Percentiles rank a stretch among this genome's conserved stretches.
These are phyloP conservation scores for Phengaris arion DNA, from an alignment of 2,888 invertebrate species.

Conservation along the genomic window DNA sequence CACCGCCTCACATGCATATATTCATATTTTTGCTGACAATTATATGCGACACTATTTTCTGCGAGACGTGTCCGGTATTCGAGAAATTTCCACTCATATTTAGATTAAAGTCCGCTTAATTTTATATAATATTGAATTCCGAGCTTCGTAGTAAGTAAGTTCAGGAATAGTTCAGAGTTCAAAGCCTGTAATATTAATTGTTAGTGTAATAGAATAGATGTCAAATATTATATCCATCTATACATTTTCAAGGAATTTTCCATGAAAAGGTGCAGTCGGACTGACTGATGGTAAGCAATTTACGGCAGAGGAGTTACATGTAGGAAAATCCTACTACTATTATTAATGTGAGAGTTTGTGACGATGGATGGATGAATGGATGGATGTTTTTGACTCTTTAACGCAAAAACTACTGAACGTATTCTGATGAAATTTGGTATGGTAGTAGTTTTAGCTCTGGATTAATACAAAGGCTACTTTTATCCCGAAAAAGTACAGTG, in stretches of 20 bases:
- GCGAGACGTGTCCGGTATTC: slow-evolving; percentile 40
- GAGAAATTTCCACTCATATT: slow-evolving; percentile 38
- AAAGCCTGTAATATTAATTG: neutral
- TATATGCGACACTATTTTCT: slow-evolving; percentile 50
- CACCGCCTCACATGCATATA: slow-evolving; percentile 52
- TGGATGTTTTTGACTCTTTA: too few relatives aligned
- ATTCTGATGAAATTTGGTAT: too few relatives aligned
- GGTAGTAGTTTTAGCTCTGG: too few relatives aligned
- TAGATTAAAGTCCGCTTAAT: slow-evolving; percentile 38
- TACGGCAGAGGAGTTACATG: too few relatives aligned
- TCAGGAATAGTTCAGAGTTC: slow-evolving; percentile 1
- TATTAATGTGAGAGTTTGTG: too few relatives aligned
- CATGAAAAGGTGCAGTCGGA: neutral
- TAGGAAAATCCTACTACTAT: too few relatives aligned
- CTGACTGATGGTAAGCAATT: too few relatives aligned
- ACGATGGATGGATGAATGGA: too few relatives aligned
- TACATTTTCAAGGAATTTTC: neutral
- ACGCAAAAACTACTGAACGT: too few relatives aligned
- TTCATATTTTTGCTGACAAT: slow-evolving; percentile 51
- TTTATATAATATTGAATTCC: slow-evolving; percentile 39
- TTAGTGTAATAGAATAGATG: neutral
- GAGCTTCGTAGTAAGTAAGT: slow-evolving; percentile 11
- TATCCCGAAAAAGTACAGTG: too few relatives aligned
- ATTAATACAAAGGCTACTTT: too few relatives aligned
- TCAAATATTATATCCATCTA: neutral